Evolutionary conservation across 2,113 vertebrate species (phyloP).

Genomic region (Cyrtonyx montezumae): DNA sequence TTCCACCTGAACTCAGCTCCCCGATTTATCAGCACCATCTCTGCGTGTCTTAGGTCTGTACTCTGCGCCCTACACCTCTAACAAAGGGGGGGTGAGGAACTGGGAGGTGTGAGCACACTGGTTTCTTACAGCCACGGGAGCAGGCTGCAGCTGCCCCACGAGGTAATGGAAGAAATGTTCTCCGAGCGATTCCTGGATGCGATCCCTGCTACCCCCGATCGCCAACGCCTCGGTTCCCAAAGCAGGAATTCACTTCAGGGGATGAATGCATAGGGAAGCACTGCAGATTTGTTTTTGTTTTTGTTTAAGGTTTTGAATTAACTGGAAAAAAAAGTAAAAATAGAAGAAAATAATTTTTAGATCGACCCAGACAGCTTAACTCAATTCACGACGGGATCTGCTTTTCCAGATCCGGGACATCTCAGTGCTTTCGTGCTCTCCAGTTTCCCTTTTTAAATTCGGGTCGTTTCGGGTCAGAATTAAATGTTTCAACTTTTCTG

Average conservation of each 20-base stretch:
- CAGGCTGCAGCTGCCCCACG: not conserved
- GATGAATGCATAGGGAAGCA: not conserved
- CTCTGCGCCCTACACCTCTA: not conserved
- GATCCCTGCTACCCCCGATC: not conserved
- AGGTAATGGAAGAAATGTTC: not conserved
- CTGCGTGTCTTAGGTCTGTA: not conserved
- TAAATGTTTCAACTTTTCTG: constrained; percentile 9
- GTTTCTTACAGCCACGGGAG: not conserved
- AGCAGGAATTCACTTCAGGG: not conserved
- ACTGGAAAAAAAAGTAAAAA: not conserved
- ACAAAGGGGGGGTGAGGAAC: not conserved
- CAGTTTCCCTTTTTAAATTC: not conserved
- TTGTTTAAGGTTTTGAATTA: not conserved
- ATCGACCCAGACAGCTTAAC: not conserved
- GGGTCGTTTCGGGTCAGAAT: constrained; percentile 44
- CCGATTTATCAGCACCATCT: not conserved
- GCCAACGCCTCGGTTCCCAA: not conserved
- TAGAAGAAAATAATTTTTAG: not conserved
- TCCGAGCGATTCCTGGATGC: not conserved
- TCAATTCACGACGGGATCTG: not conserved
- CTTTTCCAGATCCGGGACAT: not conserved
- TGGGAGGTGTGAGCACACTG: not conserved
- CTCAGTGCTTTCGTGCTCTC: not conserved
- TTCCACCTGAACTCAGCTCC: constrained; percentile 44
- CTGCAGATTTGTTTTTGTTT: not conserved